These are phyloP conservation scores for Halcyon malimbica DNA, from an alignment of 2,113 vertebrate species.

Conservation along the genomic window DNA sequence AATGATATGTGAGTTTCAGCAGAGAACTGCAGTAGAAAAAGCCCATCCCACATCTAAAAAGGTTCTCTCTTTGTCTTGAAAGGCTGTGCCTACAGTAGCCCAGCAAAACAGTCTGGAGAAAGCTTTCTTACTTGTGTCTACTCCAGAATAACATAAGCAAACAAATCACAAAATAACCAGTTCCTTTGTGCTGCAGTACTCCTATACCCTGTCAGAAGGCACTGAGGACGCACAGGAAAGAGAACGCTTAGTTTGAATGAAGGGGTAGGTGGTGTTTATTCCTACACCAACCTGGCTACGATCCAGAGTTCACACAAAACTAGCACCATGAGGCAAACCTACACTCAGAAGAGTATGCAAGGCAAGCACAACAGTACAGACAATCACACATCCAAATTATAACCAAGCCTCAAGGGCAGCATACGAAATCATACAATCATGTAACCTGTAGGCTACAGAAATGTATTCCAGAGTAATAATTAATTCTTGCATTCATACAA, in stretches of 20 bases:
- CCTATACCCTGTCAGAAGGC: not conserved
- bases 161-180: not conserved
- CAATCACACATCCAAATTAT: not conserved
- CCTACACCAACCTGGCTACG: not conserved
- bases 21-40: not conserved
- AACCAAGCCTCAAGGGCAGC: not conserved
- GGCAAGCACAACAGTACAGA: not conserved
- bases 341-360: not conserved
- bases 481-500: not conserved
- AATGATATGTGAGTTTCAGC: not conserved
- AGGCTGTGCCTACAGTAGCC: not conserved
- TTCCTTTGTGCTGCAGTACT: not conserved
- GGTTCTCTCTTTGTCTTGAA: not conserved
- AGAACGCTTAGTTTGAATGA: not conserved
- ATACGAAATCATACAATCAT: not conserved
- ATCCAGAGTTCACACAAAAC: not conserved
- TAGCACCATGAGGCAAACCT: not conserved
- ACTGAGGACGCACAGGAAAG: not conserved
- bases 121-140: not conserved
- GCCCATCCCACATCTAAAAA: not conserved
- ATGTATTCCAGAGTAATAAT: not conserved
- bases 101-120: not conserved
- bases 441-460: not conserved
- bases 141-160: not conserved
- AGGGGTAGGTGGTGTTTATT: not conserved